Base-by-base conservation (phyloP, 2,888 invertebrate genomes). In the Galerucella pusilla region DNA sequence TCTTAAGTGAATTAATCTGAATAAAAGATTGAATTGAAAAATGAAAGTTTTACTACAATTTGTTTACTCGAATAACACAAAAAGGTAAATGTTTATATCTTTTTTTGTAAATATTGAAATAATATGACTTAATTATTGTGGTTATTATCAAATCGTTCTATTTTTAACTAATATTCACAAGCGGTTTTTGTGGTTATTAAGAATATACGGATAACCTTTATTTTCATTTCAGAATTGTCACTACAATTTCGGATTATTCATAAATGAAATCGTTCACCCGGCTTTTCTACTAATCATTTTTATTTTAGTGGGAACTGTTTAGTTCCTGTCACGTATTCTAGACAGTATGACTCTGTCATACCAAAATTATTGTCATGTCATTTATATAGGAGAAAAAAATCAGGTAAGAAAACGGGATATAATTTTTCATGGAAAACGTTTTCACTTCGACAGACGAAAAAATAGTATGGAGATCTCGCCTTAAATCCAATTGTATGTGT, bases 81-180 rank as follows among this genome's bases (percentile, higher is more conserved):
- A 14, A 54, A 54, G 54, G 16, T 54, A n/a, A 54, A 54, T 54
- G n/a, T 54, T 54, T 54, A 16, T 16, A n/a, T 54, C n/a, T 54
- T 54, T 14, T 20, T 14, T 14, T 7, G 54, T 54, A 54, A 54
- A 54, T 54, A 54, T 54, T 54, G 54, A 16, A n/a, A 54, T 54
- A 54, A 54, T n/a, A 54, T 54, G 54, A 54, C n/a, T 54, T 16
- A n/a, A 54, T 54, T 16, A 16, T 54, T 54, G 54, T 54, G 54
- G 54, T 54, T 54, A 54, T 54, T 7, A 42, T 42, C 35, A n/a
- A 54, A 54, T n/a, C 7, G 14, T n/a, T 54, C 54, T 54, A 54
- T 54, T 54, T 54, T n/a, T 16, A 54, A 54, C 14, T 2, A 54
- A 54, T 54, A 5, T 54, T n/a, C n/a, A n/a, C 16, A n/a, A 54